Base-by-base conservation (phyloP, 2,113 vertebrate genomes). In the Mastomys natalensis region DNA sequence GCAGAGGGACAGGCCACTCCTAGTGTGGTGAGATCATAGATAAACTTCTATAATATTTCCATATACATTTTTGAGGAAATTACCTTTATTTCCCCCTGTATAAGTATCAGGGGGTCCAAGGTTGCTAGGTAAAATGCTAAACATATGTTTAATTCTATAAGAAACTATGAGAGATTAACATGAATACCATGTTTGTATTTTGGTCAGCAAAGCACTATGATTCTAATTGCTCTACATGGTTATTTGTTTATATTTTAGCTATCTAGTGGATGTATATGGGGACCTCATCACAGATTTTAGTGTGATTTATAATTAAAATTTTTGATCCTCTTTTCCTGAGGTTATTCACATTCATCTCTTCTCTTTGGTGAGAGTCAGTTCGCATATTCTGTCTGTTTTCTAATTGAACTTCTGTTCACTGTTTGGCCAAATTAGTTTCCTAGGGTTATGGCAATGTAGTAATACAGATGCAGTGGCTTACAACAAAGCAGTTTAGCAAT, bases 351-450 rank as follows among this genome's bases (percentile, higher is more conserved):
- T 80, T 58, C 58, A 66, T 53, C 48, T 77, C 64, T 93, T 66
- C 76, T 91, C 51, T 92, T 88, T 77, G 74, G 15, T 90, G 31
- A 87, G 87, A 7, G 5, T 90, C 81, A 73, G 43, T 87, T 77
- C 62, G 66, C 70, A 4, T 51, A 53, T 84, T 93, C 88, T 95
- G 62, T 48, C 62, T 34, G 17, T 93, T 88, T 97, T 84, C 48
- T 78, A 93, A 84, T 78, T 80, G 78, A 34, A 62, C 58, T 62
- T 5, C 78, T 74, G 34, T 45, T 93, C 87, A 45, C 4, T 68
- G 45, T 22, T n/a, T 26, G 86, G 34, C 70, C 84, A 1, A 60
- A 64, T 80, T 85, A 73, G 60, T 73, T 95, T 88, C 22, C 34
- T 85, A 21, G 26, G 55, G 82, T n/a, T 91, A 22, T 78, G 48